Conservation (phyloP, 2,888 invertebrate species). For the Hartigia nigra region DNA sequence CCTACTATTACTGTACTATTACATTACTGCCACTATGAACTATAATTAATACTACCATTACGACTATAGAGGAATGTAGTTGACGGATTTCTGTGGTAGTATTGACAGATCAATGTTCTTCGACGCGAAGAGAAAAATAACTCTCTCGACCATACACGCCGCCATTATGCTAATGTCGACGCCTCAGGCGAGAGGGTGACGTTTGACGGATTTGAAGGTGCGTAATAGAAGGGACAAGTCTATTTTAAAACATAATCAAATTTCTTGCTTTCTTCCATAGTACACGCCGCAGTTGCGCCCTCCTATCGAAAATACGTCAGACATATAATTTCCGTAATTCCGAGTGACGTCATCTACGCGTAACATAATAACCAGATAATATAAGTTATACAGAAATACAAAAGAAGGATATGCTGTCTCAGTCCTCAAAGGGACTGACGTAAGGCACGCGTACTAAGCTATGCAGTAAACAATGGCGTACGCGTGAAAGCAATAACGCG, state of each 20-base stretch:
- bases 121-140: not conserved
- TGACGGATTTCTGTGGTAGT: not conserved
- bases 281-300: not conserved
- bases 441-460: not conserved
- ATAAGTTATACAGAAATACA: not conserved
- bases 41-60: not conserved
- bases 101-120: not conserved
- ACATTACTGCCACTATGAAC: not conserved
- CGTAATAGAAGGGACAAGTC: not conserved
- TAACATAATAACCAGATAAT: not conserved
- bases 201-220: not conserved
- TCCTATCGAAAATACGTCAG: not conserved
- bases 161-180: slow-evolving; percentile 4
- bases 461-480: not conserved
- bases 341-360: not conserved
- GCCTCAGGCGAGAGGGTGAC: not conserved
- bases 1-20: not conserved
- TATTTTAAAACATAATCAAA: not conserved
- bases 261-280: not conserved
- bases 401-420: not conserved
- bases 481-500: not conserved
- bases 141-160: not conserved
- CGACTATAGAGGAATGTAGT: not conserved
- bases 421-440: not conserved
- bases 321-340: not conserved